Percentiles rank a stretch among this genome's conserved stretches.
phyloP scores from a whole-genome alignment of 2,888 invertebrate genomes.

The Neelides folsomi region DNA sequence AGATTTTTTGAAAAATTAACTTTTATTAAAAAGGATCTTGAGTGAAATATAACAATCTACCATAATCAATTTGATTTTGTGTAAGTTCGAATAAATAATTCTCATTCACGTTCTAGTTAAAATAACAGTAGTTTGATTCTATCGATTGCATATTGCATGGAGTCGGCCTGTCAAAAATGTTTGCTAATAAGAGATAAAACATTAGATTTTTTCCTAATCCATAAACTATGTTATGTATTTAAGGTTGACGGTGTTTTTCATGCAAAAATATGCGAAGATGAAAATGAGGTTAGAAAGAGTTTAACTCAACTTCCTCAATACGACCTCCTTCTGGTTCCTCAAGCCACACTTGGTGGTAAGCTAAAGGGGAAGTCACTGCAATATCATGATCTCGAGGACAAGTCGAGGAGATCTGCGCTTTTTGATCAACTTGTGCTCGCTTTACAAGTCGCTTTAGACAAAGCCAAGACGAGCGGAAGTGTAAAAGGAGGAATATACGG shows the following conservation, averaged over 20 bases:
- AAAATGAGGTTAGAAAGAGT: conserved; percentile 2
- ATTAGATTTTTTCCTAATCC: conserved; percentile 5
- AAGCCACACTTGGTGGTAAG: conserved; percentile 40
- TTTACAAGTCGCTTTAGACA: conserved; percentile 22
- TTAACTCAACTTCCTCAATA: conserved; percentile 36
- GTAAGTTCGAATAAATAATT: no score
- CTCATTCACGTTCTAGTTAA: no score
- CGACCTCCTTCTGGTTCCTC: conserved; percentile 40
- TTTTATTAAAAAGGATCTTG: no score
- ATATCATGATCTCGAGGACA: conserved; percentile 40
- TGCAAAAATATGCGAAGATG: conserved; percentile 21
- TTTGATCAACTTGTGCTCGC: conserved; percentile 33
- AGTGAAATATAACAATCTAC: no score
- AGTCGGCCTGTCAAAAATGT: no score
- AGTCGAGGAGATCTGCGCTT: conserved; percentile 36
- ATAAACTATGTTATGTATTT: conserved; percentile 1
- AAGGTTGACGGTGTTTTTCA: conserved; percentile 21
- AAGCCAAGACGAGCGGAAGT: conserved; percentile 22
- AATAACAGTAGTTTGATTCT: no score
- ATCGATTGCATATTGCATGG: no score
- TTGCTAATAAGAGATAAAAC: no score
- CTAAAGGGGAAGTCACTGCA: conserved; percentile 39
- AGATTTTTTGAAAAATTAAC: no score
- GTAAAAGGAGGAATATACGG: conserved; percentile 38
- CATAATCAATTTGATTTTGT: no score